Conservation (phyloP, 2,888 invertebrate genomes). For the Copidosoma aretas region DNA sequence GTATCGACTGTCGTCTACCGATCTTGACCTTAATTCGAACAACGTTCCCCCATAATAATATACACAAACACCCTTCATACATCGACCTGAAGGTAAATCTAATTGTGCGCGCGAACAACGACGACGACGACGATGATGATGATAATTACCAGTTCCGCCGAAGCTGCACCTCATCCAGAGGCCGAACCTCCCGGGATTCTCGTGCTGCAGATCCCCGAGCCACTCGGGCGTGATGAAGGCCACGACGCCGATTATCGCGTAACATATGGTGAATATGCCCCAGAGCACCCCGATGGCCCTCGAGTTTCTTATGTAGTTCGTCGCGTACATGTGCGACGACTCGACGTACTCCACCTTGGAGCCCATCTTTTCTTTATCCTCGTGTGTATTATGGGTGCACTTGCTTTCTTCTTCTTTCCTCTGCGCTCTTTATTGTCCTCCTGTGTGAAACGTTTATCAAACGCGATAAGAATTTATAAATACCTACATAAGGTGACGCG, state of each 20-base stretch:
- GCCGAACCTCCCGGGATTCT: constrained; percentile 90
- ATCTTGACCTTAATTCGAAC: no score
- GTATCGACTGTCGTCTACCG: no score
- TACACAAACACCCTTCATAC: no score
- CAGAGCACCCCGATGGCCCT: constrained; percentile 96
- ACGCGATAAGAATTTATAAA: no score
- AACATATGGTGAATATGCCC: constrained; percentile 97
- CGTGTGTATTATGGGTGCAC: background rate
- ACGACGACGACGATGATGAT: no score
- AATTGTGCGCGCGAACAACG: no score
- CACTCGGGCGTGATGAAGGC: constrained; percentile 95
- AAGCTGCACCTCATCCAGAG: constrained; percentile 86
- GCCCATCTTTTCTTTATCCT: constrained; percentile 68
- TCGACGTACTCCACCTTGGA: constrained; percentile 93
- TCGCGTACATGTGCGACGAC: constrained; percentile 87
- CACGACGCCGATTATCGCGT: constrained; percentile 92
- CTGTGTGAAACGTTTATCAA: no score
- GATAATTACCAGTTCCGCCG: constrained; percentile 55
- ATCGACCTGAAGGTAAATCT: no score
- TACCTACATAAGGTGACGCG: no score
- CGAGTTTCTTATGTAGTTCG: constrained; percentile 89
- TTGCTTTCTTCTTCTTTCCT: constrained; percentile 1
- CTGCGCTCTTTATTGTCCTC: background rate
- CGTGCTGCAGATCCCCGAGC: constrained; percentile 84
- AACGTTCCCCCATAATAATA: no score